These are phyloP conservation scores for Orussus abietinus DNA, from an alignment of 1,140 invertebrate species.

Conservation along the genomic window DNA sequence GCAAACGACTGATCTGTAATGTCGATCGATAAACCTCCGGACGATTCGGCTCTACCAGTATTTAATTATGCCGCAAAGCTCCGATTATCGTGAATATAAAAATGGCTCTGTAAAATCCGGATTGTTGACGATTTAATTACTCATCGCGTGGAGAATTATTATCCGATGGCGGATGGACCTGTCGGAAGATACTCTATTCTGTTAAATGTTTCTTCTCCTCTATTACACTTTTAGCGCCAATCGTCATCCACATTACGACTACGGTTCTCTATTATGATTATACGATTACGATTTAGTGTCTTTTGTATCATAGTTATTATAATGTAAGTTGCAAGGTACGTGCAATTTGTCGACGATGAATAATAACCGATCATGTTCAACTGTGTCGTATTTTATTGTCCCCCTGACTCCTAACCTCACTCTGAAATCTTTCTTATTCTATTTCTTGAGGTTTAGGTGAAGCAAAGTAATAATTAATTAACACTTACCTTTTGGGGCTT, in stretches of 20 bases:
- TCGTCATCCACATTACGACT: slow-evolving; percentile 25
- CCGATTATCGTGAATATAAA: background rate
- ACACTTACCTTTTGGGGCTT: too few relatives aligned
- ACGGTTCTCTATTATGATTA: slow-evolving; percentile 30
- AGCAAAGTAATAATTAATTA: too few relatives aligned
- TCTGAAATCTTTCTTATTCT: too few relatives aligned
- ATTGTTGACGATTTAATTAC: background rate
- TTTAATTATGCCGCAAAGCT: background rate
- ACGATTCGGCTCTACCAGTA: background rate
- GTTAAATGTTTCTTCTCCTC: slow-evolving; percentile 27
- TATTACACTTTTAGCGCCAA: slow-evolving; percentile 24
- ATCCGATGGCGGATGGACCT: background rate
- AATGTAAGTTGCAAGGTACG: slow-evolving; percentile 43
- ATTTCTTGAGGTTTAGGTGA: too few relatives aligned
- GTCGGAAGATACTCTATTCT: too few relatives aligned
- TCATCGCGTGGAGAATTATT: background rate
- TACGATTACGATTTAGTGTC: slow-evolving; percentile 36
- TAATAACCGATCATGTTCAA: slow-evolving; percentile 52
- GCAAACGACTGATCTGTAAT: slow-evolving; percentile 36
- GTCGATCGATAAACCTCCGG: background rate
- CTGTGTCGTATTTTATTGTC: too few relatives aligned
- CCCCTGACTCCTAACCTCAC: too few relatives aligned
- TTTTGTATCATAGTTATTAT: slow-evolving; percentile 50
- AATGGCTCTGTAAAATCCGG: background rate
- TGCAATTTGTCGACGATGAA: slow-evolving; percentile 49